Evolutionary conservation across 2,113 vertebrate genomes (phyloP).

Genomic region (Oncorhynchus clarkii): DNA sequence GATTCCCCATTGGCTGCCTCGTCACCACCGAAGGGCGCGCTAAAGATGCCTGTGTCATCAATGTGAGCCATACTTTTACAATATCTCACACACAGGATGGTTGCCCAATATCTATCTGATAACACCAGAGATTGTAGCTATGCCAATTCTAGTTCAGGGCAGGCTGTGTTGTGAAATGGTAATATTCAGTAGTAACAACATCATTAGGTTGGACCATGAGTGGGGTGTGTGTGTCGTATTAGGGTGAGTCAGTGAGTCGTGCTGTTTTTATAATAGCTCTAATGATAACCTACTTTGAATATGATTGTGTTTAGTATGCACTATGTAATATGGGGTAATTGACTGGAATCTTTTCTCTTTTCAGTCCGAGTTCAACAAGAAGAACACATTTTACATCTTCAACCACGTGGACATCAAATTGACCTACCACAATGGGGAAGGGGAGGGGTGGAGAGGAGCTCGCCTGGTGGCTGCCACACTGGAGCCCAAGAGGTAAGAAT

Average conservation of each 20-base stretch:
- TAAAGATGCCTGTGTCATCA: constrained; percentile 97
- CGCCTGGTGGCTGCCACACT: constrained; percentile 92
- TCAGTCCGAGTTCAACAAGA: constrained; percentile 89
- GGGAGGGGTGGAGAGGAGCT: constrained; percentile 80
- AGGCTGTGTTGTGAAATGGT: too few relatives aligned
- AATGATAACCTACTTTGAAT: too few relatives aligned
- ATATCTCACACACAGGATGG: too few relatives aligned
- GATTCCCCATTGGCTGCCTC: constrained; percentile 95
- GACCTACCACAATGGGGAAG: constrained; percentile 83
- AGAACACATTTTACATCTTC: constrained; percentile 93
- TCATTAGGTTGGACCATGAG: too few relatives aligned
- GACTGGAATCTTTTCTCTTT: neutral
- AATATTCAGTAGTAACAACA: too few relatives aligned
- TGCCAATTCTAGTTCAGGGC: too few relatives aligned
- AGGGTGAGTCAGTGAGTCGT: too few relatives aligned
- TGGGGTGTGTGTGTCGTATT: too few relatives aligned
- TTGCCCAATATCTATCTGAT: too few relatives aligned
- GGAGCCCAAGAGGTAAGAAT: constrained; percentile 89
- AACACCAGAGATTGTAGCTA: too few relatives aligned
- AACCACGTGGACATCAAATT: constrained; percentile 97
- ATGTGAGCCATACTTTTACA: constrained; percentile 73
- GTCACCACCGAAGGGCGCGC: constrained; percentile 83
- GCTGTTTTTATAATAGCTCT: too few relatives aligned
- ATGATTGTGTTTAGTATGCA: neutral
- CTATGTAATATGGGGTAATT: neutral